Base-by-base conservation (phyloP, 1,140 invertebrate genomes). In the Drosophila fuyamai region DNA sequence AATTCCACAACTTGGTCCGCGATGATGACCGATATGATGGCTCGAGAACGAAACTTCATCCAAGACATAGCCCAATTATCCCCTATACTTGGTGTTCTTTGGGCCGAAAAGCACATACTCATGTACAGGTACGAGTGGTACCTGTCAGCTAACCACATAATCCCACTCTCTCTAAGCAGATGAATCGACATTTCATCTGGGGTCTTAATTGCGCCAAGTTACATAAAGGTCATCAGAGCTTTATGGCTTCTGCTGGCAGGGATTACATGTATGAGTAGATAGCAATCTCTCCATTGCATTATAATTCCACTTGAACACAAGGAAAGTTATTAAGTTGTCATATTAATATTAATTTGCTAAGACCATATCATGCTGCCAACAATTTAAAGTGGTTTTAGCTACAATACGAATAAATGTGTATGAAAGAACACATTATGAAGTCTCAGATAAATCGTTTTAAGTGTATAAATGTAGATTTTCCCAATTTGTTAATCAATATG, bases 11-110 rank as follows among this genome's bases (percentile, higher is more conserved):
- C 12, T 18, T 12, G n/a, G 14, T n/a, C 27, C 35, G 18, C 16
- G 36, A 14, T 35, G 60, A 65, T 68, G 65, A 65, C 44, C 59
- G 46, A 65, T 67, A 67, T 68, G 65, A 68, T 68, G 60, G 27
- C 65, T 46, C 2, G 27, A 66, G 60, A 67, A 36, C 46, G 27
- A 44, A 53, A 16, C 47, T 16, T 27, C 18, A 35, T 27, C 51
- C 4, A n/a, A 32, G 59, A 41, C 38, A n/a, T 63, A 63, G 60
- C 65, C 60, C 65, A 68, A 68, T 68, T 66, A 68, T 66, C 23
- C 35, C 9, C 65, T 50, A 51, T 51, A 67, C 46, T 18, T 38
- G 59, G 63, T 27, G 46, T 53, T 65, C 38, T 59, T 43, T 41
- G 14, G 50, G 38, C 65, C 59, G 29, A 16, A 18, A 29, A 36